Conservation (phyloP, 1,140 invertebrate genomes). For the Diorhabda elongata region DNA sequence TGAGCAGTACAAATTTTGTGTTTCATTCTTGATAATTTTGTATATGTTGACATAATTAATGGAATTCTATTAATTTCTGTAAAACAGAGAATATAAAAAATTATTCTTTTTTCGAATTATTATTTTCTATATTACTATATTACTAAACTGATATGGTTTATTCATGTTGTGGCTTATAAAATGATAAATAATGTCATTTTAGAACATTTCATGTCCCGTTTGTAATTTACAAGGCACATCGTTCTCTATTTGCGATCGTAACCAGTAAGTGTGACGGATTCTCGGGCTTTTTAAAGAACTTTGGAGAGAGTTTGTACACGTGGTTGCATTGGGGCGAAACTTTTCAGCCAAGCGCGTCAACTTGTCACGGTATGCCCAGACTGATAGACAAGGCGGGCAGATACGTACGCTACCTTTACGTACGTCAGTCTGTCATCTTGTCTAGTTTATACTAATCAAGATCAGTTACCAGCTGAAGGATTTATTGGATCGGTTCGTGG, state of each 20-base stretch:
- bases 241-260: not conserved
- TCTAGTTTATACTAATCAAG: conserved; percentile 9
- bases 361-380: not conserved
- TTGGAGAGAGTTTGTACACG: not conserved
- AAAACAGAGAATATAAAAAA: too few species aligned
- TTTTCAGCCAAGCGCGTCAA: not conserved
- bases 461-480: conserved; percentile 1
- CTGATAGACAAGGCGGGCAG: conserved; percentile 3
- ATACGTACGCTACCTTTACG: not conserved
- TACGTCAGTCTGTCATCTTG: conserved; percentile 3
- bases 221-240: too few species aligned
- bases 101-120: too few species aligned
- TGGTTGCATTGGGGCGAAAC: conserved; percentile 4
- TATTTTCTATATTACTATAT: too few species aligned
- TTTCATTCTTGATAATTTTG: too few species aligned
- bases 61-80: too few species aligned
- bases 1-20: too few species aligned
- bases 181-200: too few species aligned
- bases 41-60: too few species aligned
- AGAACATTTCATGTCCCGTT: too few species aligned
- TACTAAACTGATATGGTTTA: too few species aligned
- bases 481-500: conserved; percentile 1
- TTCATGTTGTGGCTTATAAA: too few species aligned
- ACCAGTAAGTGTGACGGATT: not conserved
- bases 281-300: not conserved